phyloP scores from a whole-genome alignment of 2,797 vertebrate species.

The Mastacembelus armatus region DNA sequence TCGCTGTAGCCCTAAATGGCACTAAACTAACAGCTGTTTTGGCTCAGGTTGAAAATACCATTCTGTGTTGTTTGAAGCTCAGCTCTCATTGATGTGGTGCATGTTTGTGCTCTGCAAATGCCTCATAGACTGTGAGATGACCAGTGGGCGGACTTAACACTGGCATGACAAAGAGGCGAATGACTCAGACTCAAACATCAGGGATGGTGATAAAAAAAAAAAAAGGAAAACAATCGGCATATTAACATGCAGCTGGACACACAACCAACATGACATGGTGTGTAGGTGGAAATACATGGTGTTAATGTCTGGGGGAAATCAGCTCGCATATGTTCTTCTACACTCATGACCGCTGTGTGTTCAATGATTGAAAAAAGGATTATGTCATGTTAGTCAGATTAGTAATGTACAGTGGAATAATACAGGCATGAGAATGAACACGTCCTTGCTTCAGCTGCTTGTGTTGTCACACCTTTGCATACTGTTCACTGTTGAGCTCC shows the following conservation, averaged over 20 bases:
- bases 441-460: too few relatives aligned
- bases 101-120: slow-evolving; percentile 59
- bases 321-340: background rate
- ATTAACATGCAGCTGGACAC: slow-evolving; percentile 45
- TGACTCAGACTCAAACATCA: slow-evolving; percentile 72
- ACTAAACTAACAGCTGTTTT: slow-evolving; percentile 29
- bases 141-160: slow-evolving; percentile 66
- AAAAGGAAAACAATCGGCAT: slow-evolving; percentile 12
- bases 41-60: slow-evolving; percentile 34
- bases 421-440: too few relatives aligned
- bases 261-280: background rate
- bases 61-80: slow-evolving; percentile 25
- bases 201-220: slow-evolving; percentile 32
- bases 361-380: slow-evolving; percentile 4
- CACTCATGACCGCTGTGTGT: background rate
- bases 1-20: slow-evolving; percentile 27
- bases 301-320: slow-evolving; percentile 2
- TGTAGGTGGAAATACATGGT: slow-evolving; percentile 28
- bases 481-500: too few relatives aligned
- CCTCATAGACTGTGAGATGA: slow-evolving; percentile 65
- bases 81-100: slow-evolving; percentile 54
- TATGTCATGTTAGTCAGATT: too few relatives aligned
- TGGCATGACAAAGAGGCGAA: slow-evolving; percentile 60
- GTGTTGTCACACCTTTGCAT: too few relatives aligned
- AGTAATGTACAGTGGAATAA: too few relatives aligned